Evolutionary conservation across 2,888 invertebrate species (phyloP), one percentile per base, ranked within the genome.

Genomic region (Sericinus montela): DNA sequence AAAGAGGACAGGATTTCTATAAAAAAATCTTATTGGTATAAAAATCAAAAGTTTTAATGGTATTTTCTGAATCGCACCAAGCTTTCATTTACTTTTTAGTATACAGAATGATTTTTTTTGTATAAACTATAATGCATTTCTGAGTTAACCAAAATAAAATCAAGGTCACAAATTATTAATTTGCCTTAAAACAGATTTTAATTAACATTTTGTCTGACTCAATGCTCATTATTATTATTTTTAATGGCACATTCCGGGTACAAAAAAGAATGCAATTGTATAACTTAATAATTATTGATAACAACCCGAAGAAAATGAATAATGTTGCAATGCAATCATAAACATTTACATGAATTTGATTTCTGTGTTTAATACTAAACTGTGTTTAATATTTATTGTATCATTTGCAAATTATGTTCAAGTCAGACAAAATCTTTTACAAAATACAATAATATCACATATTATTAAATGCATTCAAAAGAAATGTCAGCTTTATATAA

Each of bases 11-110:
- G 41, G 30, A 37, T 29, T 48, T 11, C 32, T 32, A 32, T 32
- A 32, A 11, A 80, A 67, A 69, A 80, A 81, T 78, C 70, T 54
- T 72, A 65, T 85, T 88, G 87, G 87, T 88, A 88, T 88, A 88
- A 88, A 88, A 88, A 88, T 88, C 87, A 88, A 88, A 88, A 88
- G 87, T 87, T 88, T 88, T 88, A 88, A 88, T 88, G 87, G 87
- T 87, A 86, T 87, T 87, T 87, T 86, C 87, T 84, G 86, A 86
- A 87, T 88, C 87, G 87, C 87, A 88, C 87, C 87, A 87, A 88
- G 87, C 87, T 85, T 87, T 82, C 86, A 85, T 85, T 84, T 85
- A 87, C 81, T 80, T 87, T 87, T 87, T 85, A 87, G 85, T 88
- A 87, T 85, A 87, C 87, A 86, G 86, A 83, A 80, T 83, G 81